These are phyloP conservation scores for Distichodus sexfasciatus DNA, from an alignment of 2,797 vertebrate species.

Conservation along the genomic window DNA sequence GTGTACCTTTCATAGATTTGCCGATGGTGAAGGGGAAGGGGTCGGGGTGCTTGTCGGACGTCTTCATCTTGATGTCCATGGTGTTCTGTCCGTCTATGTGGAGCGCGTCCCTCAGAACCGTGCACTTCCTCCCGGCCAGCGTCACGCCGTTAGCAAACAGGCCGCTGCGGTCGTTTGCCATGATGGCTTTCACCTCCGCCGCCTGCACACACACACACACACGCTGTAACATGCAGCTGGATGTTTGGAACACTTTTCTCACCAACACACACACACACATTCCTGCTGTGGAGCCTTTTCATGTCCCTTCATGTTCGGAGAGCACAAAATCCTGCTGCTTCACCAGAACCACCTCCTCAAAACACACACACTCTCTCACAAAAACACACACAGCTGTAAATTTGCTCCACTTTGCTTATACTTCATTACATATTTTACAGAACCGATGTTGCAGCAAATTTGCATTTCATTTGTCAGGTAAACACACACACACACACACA, in stretches of 20 bases:
- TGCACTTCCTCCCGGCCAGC: slow-evolving; percentile 43
- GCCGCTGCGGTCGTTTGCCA: background rate
- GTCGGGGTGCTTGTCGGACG: background rate
- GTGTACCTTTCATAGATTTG: background rate
- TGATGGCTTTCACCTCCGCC: slow-evolving; percentile 17
- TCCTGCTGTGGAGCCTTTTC: background rate
- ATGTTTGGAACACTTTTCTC: slow-evolving; percentile 26
- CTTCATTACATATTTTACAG: no score
- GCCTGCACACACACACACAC: slow-evolving; percentile 34
- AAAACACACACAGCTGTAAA: no score
- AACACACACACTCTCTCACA: no score
- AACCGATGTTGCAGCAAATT: no score
- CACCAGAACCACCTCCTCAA: no score
- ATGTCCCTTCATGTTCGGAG: background rate
- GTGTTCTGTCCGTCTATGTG: background rate
- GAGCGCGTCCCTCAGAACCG: slow-evolving; percentile 48
- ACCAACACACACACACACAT: slow-evolving; percentile 3
- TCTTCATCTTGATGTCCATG: slow-evolving; percentile 56
- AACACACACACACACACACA: no score
- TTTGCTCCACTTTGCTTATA: no score
- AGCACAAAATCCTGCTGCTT: no score
- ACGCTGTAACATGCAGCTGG: background rate
- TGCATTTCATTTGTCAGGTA: no score
- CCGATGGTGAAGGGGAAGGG: slow-evolving; percentile 44
- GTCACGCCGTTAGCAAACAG: slow-evolving; percentile 44